phyloP scores from a whole-genome alignment of 1,140 invertebrate species.

The Drosophila sucinea region DNA sequence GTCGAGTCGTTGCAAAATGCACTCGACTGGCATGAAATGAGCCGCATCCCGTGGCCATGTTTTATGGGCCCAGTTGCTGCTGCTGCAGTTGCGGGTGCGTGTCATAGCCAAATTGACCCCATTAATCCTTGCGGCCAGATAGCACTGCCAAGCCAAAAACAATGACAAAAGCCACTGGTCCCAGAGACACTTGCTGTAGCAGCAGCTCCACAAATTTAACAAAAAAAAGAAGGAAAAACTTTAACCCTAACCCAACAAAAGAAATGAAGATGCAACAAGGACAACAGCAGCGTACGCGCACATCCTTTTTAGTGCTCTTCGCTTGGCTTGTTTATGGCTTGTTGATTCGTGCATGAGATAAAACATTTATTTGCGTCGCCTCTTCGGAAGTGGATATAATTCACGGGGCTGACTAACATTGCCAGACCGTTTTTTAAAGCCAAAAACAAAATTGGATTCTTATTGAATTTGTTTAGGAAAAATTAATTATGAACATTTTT shows the following conservation, averaged over 20 bases:
- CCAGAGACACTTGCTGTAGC: constrained; percentile 34
- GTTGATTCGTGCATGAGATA: constrained; percentile 67
- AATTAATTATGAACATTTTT: constrained; percentile 1
- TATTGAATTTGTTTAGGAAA: not conserved
- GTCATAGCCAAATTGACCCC: constrained; percentile 77
- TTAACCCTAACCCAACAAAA: not conserved
- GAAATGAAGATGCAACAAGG: constrained; percentile 35
- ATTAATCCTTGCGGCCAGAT: constrained; percentile 59
- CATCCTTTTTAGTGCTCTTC: constrained; percentile 41
- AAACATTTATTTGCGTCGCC: constrained; percentile 56
- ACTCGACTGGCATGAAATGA: constrained; percentile 57
- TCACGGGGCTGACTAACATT: constrained; percentile 23
- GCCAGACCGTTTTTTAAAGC: constrained; percentile 3
- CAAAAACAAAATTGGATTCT: constrained; percentile 1
- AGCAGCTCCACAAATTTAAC: constrained; percentile 19
- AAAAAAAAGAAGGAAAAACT: constrained; percentile 26
- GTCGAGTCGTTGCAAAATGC: constrained; percentile 37
- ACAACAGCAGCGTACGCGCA: constrained; percentile 36
- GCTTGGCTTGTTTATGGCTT: constrained; percentile 67
- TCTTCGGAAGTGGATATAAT: constrained; percentile 41
- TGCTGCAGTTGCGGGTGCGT: constrained; percentile 45
- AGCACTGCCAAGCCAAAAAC: constrained; percentile 42
- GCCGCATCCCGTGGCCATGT: constrained; percentile 31
- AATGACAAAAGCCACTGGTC: constrained; percentile 61
- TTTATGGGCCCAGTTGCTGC: constrained; percentile 21